phyloP scores from a whole-genome alignment of 2,888 invertebrate species.

The Phaonia tiefii region DNA sequence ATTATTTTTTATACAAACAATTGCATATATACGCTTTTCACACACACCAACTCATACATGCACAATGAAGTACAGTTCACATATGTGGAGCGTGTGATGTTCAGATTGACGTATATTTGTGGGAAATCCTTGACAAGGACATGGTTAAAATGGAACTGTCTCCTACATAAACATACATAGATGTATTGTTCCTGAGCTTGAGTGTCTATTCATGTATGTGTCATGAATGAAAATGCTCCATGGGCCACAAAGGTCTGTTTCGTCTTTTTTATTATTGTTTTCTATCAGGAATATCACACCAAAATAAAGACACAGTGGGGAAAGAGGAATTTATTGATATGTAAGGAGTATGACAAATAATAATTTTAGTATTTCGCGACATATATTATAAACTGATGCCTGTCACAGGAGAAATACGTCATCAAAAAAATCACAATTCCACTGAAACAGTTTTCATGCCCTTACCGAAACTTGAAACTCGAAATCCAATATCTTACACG shows the following conservation, averaged over 20 bases:
- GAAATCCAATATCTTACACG: too few relatives aligned
- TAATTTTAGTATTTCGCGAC: too few relatives aligned
- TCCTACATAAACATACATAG: slow-evolving; percentile 32
- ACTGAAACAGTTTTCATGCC: too few relatives aligned
- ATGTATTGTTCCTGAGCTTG: slow-evolving; percentile 36
- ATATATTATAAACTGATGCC: too few relatives aligned
- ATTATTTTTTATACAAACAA: background rate
- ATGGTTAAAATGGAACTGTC: slow-evolving; percentile 51
- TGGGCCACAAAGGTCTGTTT: slow-evolving; percentile 19
- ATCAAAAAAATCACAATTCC: too few relatives aligned
- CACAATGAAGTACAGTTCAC: too few relatives aligned
- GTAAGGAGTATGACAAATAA: too few relatives aligned
- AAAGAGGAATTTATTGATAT: too few relatives aligned
- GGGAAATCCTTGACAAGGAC: slow-evolving; percentile 38
- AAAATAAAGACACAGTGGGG: background rate
- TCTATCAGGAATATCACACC: slow-evolving; percentile 6
- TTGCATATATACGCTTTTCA: background rate
- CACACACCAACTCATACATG: background rate
- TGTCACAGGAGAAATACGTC: too few relatives aligned
- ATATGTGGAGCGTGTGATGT: background rate
- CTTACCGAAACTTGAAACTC: too few relatives aligned
- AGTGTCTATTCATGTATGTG: slow-evolving; percentile 32
- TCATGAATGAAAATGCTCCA: slow-evolving; percentile 38
- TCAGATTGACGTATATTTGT: slow-evolving; percentile 9
- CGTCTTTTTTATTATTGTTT: background rate